phyloP scores from a whole-genome alignment of 1,140 invertebrate genomes.

The Reticulitermes speratus region DNA sequence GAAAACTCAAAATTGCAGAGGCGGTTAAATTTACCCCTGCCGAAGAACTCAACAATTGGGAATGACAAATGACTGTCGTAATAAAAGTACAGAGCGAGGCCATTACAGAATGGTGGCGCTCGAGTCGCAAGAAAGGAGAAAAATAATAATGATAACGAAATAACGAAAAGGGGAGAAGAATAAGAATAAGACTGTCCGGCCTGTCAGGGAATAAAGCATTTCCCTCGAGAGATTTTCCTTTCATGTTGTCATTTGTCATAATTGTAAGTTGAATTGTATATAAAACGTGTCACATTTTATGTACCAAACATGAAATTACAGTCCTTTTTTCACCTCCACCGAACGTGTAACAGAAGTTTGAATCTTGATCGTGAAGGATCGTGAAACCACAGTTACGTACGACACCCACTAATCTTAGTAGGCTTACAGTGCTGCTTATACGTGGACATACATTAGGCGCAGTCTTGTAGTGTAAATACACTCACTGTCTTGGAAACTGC shows the following conservation, averaged over 20 bases:
- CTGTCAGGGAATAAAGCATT: background rate
- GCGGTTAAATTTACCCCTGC: background rate
- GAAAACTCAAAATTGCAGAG: background rate
- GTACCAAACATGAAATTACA: background rate
- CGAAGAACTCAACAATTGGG: background rate
- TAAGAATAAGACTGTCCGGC: background rate
- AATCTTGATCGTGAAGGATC: too few species aligned
- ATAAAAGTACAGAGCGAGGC: background rate
- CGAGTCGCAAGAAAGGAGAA: background rate
- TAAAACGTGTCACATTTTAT: background rate
- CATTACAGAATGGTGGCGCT: background rate
- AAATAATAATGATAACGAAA: constrained; percentile 7
- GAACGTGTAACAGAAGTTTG: too few species aligned
- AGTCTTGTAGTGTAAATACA: too few species aligned
- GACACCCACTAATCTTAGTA: too few species aligned
- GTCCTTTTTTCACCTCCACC: too few species aligned
- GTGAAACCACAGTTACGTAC: too few species aligned
- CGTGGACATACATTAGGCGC: too few species aligned
- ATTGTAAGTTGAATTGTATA: background rate
- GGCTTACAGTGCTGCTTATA: too few species aligned
- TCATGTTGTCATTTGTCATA: background rate
- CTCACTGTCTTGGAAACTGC: too few species aligned
- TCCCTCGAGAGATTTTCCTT: background rate
- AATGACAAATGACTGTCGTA: constrained; percentile 5
- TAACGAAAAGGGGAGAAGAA: background rate